These are phyloP conservation scores for Donacobius atricapilla DNA, from an alignment of 2,113 vertebrate species.

Conservation along the genomic window DNA sequence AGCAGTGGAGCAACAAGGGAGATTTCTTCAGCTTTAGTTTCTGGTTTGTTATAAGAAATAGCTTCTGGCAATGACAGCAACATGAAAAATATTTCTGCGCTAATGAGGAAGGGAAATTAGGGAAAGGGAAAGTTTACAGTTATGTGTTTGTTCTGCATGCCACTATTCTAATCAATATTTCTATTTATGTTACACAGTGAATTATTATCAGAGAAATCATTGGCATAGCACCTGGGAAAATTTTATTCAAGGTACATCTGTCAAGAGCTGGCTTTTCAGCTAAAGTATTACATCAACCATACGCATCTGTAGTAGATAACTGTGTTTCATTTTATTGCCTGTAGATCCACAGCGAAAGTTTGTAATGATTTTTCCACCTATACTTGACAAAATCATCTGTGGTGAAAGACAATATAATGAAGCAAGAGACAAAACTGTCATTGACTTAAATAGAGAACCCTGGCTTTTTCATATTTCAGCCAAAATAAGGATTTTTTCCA, in stretches of 20 bases:
- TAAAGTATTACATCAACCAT: background rate
- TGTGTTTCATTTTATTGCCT: background rate
- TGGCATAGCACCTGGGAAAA: background rate
- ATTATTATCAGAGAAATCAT: background rate
- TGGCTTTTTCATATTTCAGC: background rate
- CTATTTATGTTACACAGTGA: background rate
- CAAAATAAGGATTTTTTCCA: background rate
- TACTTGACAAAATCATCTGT: background rate
- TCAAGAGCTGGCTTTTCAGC: background rate
- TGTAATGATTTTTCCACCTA: background rate
- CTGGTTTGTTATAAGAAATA: background rate
- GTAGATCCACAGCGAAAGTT: background rate
- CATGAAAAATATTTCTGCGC: background rate
- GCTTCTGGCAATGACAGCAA: background rate
- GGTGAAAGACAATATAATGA: background rate
- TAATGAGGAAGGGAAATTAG: conserved; percentile 22
- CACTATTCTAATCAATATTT: conserved; percentile 18
- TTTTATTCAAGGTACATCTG: background rate
- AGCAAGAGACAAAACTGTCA: background rate
- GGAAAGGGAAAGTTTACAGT: background rate
- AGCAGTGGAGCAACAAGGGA: background rate
- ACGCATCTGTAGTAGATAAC: background rate
- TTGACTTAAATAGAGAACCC: background rate
- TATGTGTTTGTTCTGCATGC: background rate
- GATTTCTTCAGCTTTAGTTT: background rate